These are phyloP conservation scores for Antedon mediterranea DNA, from an alignment of 53 echinoderm and acorn worm genomes.

Conservation along the genomic window DNA sequence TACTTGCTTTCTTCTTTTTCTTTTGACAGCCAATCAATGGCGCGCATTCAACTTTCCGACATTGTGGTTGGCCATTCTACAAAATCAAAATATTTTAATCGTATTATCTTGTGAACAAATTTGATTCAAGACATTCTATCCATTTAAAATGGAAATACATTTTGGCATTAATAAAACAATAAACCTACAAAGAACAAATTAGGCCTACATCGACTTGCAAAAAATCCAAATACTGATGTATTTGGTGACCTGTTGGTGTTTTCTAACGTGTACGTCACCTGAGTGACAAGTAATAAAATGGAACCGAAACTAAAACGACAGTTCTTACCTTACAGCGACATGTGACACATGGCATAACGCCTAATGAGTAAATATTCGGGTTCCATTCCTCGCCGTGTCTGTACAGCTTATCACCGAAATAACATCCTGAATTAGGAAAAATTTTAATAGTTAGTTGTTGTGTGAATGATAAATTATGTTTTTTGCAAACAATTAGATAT, in stretches of 20 bases:
- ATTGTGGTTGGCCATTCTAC: constrained; percentile 72
- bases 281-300: neutral
- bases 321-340: constrained; percentile 91
- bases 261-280: neutral
- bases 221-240: too few species aligned
- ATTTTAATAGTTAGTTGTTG: neutral
- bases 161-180: too few species aligned
- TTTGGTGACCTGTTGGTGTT: neutral
- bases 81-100: neutral
- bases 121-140: too few species aligned
- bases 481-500: too few species aligned
- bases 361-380: constrained; percentile 50
- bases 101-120: too few species aligned
- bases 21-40: constrained; percentile 52
- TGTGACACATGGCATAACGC: constrained; percentile 56
- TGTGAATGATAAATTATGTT: too few species aligned
- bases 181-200: too few species aligned
- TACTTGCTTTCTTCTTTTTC: constrained; percentile 25
- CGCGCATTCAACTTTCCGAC: constrained; percentile 52
- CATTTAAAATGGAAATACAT: too few species aligned
- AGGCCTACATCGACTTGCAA: too few species aligned
- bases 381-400: constrained; percentile 69
- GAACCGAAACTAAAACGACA: too few species aligned
- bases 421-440: constrained; percentile 43
- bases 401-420: constrained; percentile 61